Evolutionary conservation across 2,113 vertebrate genomes (phyloP).

Genomic region (Engystomops pustulosus): DNA sequence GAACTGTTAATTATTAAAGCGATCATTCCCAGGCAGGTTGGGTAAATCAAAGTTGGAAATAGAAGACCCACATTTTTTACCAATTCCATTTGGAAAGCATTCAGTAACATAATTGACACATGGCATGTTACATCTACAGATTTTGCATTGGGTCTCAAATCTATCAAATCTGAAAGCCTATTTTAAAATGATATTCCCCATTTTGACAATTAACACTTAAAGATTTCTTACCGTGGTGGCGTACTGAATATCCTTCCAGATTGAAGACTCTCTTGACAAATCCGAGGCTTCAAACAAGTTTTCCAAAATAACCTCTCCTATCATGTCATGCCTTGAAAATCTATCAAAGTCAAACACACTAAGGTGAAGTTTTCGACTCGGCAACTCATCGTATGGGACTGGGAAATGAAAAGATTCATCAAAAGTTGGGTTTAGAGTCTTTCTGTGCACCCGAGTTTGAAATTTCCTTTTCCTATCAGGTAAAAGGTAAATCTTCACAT

Average conservation of each 20-base stretch:
- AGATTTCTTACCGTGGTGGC: slow-evolving; percentile 72
- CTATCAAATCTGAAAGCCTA: too few species aligned
- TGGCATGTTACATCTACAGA: too few species aligned
- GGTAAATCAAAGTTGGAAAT: too few species aligned
- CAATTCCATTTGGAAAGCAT: too few species aligned
- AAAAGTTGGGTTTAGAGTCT: slow-evolving; percentile 96
- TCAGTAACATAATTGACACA: too few species aligned
- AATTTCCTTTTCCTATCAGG: slow-evolving; percentile 97
- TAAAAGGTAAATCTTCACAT: slow-evolving; percentile 97
- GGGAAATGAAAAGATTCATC: slow-evolving; percentile 94
- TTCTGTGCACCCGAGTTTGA: slow-evolving; percentile 97
- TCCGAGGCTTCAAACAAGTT: slow-evolving; percentile 83
- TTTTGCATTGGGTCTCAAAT: too few species aligned
- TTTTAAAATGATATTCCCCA: too few species aligned
- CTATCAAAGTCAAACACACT: slow-evolving; percentile 87
- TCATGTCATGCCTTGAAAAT: slow-evolving; percentile 86
- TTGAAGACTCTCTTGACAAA: slow-evolving; percentile 80
- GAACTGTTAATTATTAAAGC: too few species aligned
- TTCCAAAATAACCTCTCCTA: slow-evolving; percentile 84
- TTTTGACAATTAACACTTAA: too few species aligned
- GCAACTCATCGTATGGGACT: slow-evolving; percentile 81
- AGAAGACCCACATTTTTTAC: too few species aligned
- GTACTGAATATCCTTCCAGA: slow-evolving; percentile 87
- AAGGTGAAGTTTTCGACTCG: slow-evolving; percentile 79
- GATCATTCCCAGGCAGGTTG: too few species aligned